Conservation (phyloP, 2,113 vertebrate genomes). For the cattle (Bos taurus) region ARS-UCD2.0 NC_037330.1:111890501-111891000, state of each 20-base stretch:
- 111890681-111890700: conserved; percentile 72
- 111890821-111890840: conserved; percentile 65
- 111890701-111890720: conserved; percentile 61
- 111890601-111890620: neutral
- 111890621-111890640: neutral
- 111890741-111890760: conserved; percentile 65
- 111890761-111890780: conserved; percentile 64
- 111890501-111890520: neutral
- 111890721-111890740: conserved; percentile 32
- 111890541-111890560: neutral
- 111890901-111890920: conserved; percentile 60
- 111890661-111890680: neutral
- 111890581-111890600: neutral
- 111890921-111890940: conserved; percentile 10
- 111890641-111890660: neutral
- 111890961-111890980: conserved; percentile 60
- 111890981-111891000: conserved; percentile 44
- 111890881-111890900: conserved; percentile 66
- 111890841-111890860: conserved; percentile 61
- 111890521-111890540: neutral
- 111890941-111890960: neutral
- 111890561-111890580: neutral
- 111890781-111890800: conserved; percentile 53
- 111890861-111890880: conserved; percentile 70
- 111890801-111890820: conserved; percentile 58